Percentiles rank a stretch among this genome's conserved stretches.
Evolutionary conservation across 2,888 invertebrate species (phyloP).

Genomic region (Nephrotoma guestfalica): DNA sequence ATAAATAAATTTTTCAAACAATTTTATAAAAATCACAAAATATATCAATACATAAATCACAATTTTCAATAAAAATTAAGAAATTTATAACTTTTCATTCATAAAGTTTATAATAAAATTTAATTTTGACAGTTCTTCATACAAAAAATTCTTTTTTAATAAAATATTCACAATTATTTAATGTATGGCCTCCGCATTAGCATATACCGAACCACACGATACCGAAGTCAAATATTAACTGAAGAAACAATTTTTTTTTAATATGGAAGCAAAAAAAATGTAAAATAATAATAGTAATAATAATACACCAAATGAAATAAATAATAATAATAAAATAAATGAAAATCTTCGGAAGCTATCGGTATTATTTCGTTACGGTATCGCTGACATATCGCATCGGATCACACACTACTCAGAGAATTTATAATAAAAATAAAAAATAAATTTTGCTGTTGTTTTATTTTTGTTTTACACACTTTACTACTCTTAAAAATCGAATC

Average conservation of each 20-base stretch:
- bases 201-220: background rate
- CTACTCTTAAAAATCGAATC: background rate
- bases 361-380: constrained; percentile 4
- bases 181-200: background rate
- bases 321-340: background rate
- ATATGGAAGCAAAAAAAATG: background rate
- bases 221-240: background rate
- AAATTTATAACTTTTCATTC: background rate
- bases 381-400: background rate
- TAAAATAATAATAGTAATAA: background rate
- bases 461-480: background rate
- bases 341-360: constrained; percentile 2
- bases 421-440: background rate
- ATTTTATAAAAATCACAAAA: background rate
- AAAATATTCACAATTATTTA: background rate
- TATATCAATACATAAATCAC: background rate
- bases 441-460: background rate
- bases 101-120: background rate
- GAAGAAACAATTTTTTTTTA: background rate
- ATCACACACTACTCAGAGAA: background rate
- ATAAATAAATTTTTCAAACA: background rate
- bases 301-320: background rate
- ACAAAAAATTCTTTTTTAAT: background rate
- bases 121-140: background rate
- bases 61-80: background rate